phyloP scores from a whole-genome alignment of 2,113 vertebrate genomes.

The Apus apus region DNA sequence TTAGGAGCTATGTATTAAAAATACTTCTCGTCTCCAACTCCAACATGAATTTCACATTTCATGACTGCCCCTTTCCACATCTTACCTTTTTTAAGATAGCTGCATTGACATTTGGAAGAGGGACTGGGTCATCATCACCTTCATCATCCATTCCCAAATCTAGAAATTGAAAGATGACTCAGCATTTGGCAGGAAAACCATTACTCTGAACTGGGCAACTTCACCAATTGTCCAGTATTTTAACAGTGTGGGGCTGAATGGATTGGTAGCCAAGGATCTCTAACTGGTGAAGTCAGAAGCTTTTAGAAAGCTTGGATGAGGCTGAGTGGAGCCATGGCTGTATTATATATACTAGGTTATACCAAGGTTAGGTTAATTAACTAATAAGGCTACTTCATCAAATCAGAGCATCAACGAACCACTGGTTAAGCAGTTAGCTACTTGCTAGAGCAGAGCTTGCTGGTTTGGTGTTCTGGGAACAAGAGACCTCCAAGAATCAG shows the following conservation, averaged over 20 bases:
- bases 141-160: slow-evolving; percentile 99
- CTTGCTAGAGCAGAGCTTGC: neutral
- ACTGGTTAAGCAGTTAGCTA: neutral
- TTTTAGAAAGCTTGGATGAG: neutral
- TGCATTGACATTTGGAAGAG: slow-evolving; percentile 97
- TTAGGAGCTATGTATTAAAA: too few relatives aligned
- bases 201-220: neutral
- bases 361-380: neutral
- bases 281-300: neutral
- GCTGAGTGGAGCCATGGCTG: neutral
- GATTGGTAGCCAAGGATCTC: neutral
- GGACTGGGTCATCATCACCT: slow-evolving; percentile 98
- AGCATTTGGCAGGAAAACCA: neutral
- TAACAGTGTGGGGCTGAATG: neutral
- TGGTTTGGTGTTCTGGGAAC: neutral
- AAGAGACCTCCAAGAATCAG: fast-evolving
- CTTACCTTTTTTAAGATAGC: slow-evolving; percentile 98
- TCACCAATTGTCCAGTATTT: neutral
- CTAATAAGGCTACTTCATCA: neutral
- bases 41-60: neutral
- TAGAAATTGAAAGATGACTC: slow-evolving; percentile 65
- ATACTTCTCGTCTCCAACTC: neutral
- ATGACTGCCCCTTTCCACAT: neutral
- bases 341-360: neutral
- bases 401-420: neutral